phyloP scores from a whole-genome alignment of 2,113 vertebrate species.

The Brachyhypopomus gauderio region DNA sequence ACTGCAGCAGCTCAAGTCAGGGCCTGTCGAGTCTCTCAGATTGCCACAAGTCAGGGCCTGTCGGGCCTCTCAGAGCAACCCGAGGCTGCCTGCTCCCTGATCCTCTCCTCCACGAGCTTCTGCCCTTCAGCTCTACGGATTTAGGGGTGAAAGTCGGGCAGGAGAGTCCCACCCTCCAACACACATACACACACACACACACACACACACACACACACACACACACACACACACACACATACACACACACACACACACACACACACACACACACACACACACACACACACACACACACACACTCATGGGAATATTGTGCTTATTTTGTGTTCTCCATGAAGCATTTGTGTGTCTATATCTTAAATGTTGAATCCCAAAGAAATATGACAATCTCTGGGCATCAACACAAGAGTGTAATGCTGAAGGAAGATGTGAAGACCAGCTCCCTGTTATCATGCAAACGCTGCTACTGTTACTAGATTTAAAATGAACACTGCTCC shows the following conservation, averaged over 20 bases:
- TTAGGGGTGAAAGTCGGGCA: neutral
- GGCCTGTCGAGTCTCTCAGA: conserved; percentile 52
- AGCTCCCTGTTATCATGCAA: conserved; percentile 13
- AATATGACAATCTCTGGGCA: neutral
- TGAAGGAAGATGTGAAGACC: neutral
- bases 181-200: no score
- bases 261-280: no score
- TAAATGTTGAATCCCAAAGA: neutral
- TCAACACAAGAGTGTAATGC: neutral
- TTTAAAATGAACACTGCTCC: conserved; percentile 42
- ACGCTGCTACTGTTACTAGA: conserved; percentile 1
- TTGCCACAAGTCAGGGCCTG: conserved; percentile 61
- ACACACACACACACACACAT: no score
- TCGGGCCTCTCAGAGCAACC: conserved; percentile 47
- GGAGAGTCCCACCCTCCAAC: neutral
- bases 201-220: neutral
- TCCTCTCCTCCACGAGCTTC: neutral
- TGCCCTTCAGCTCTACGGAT: neutral
- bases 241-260: neutral
- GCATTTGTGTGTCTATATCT: neutral
- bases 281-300: neutral
- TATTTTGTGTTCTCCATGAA: neutral
- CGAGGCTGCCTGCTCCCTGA: conserved; percentile 49
- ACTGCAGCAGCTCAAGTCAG: conserved; percentile 55
- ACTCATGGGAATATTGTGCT: neutral